These are phyloP conservation scores for Drosophila setosimentum DNA, from an alignment of 2,888 invertebrate genomes.

Conservation along the genomic window DNA sequence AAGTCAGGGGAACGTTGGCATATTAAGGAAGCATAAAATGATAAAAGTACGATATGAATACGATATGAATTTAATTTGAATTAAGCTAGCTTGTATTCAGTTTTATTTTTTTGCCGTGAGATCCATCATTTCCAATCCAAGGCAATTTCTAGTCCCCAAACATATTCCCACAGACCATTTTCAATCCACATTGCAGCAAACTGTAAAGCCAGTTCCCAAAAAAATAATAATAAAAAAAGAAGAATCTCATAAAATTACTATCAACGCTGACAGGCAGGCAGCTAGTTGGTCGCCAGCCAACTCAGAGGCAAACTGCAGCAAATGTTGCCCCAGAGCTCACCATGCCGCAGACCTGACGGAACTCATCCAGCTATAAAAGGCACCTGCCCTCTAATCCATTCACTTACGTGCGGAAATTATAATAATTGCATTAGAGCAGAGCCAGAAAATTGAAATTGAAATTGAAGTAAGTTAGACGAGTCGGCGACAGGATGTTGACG, in stretches of 20 bases:
- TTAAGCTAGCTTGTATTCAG: background rate
- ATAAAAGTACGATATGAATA: background rate
- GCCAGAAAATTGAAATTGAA: conserved; percentile 81
- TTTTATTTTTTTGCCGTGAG: background rate
- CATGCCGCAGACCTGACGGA: conserved; percentile 4
- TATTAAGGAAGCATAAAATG: conserved; percentile 2
- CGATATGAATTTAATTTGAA: background rate
- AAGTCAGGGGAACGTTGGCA: background rate
- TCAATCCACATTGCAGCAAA: conserved; percentile 22
- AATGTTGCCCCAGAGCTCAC: conserved; percentile 26
- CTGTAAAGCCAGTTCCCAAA: conserved; percentile 17
- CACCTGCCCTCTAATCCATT: conserved; percentile 68
- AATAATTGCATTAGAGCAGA: conserved; percentile 81
- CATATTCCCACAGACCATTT: conserved; percentile 29
- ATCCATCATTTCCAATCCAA: conserved; percentile 4
- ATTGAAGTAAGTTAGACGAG: conserved; percentile 70
- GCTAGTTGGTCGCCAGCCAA: conserved; percentile 68
- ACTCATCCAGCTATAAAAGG: conserved; percentile 32
- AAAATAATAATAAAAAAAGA: background rate
- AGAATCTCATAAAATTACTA: conserved; percentile 53
- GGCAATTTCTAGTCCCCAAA: background rate
- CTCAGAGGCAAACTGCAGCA: conserved; percentile 39
- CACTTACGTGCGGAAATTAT: conserved; percentile 75
- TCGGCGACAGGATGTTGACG: conserved; percentile 61
- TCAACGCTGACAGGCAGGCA: conserved; percentile 62